A percentile compares a stretch with the other conserved stretches of the same genome.
Evolutionary conservation across 2,888 invertebrate species (phyloP).

Genomic region (Campopleginae sp.): DNA sequence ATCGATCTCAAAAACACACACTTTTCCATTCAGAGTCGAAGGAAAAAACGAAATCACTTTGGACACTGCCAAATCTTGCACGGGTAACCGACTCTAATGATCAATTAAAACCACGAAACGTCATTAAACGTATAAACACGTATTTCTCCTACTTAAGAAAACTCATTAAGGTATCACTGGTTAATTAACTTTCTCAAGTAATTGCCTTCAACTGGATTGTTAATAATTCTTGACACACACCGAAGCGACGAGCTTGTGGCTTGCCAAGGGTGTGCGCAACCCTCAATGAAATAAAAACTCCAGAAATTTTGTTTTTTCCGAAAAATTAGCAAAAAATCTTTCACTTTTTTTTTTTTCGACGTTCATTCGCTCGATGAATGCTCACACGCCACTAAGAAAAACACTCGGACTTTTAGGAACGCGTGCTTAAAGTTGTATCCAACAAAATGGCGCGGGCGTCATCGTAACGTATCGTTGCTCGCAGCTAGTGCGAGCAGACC

Average conservation of each 20-base stretch:
- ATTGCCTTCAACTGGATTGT: neutral
- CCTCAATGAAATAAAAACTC: neutral
- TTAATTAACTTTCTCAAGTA: neutral
- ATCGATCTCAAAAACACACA: conserved; percentile 18
- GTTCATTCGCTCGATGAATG: neutral
- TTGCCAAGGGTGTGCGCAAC: neutral
- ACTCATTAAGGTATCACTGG: neutral
- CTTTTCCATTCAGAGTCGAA: neutral
- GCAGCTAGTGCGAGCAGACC: conserved; percentile 62
- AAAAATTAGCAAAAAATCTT: neutral
- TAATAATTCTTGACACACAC: neutral
- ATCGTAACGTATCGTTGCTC: conserved; percentile 62
- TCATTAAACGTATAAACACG: neutral
- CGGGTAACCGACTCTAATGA: conserved; percentile 8
- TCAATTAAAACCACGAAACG: neutral
- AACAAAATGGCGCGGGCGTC: conserved; percentile 66
- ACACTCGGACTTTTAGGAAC: conserved; percentile 63
- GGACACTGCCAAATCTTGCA: conserved; percentile 34
- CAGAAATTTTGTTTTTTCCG: neutral
- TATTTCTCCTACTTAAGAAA: neutral
- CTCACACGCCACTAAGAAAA: conserved; percentile 21
- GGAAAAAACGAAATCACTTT: conserved; percentile 3
- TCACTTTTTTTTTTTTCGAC: neutral
- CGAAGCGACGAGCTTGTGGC: neutral
- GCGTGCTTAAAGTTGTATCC: conserved; percentile 61